Evolutionary conservation across 2,888 invertebrate genomes (phyloP).

Genomic region (Oasisia sp.): DNA sequence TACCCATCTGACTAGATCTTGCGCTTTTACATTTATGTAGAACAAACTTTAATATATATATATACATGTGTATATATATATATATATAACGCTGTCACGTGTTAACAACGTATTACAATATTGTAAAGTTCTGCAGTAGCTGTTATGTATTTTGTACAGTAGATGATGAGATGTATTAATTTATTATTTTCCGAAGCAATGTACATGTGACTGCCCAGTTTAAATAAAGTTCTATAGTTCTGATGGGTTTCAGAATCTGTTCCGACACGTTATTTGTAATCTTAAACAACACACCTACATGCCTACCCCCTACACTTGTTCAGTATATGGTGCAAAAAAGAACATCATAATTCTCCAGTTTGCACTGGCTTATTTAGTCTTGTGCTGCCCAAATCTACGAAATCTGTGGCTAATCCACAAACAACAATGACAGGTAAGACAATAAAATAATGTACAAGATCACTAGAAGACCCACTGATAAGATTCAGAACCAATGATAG

Average conservation of each 20-base stretch:
- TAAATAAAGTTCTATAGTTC: conserved; percentile 18
- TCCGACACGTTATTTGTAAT: not conserved
- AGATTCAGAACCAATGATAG: too few relatives aligned
- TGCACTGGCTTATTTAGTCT: too few relatives aligned
- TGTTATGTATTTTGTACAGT: conserved; percentile 10
- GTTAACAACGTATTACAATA: conserved; percentile 18
- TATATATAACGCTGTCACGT: conserved; percentile 14
- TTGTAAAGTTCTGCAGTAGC: conserved; percentile 17
- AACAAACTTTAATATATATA: not conserved
- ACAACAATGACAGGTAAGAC: too few relatives aligned
- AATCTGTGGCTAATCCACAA: too few relatives aligned
- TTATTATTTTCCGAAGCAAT: conserved; percentile 17
- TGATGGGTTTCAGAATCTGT: not conserved
- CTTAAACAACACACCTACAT: not conserved
- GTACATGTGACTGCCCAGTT: conserved; percentile 21
- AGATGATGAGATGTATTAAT: conserved; percentile 14
- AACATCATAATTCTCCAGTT: too few relatives aligned
- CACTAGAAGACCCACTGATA: too few relatives aligned
- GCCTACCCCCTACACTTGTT: not conserved
- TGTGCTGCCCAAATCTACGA: too few relatives aligned
- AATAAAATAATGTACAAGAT: too few relatives aligned
- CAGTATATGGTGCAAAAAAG: not conserved
- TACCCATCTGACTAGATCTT: not conserved
- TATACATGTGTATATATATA: not conserved
- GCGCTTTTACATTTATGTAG: not conserved